phyloP scores from a whole-genome alignment of 1,140 invertebrate genomes.

The Cheumatopsyche charites region DNA sequence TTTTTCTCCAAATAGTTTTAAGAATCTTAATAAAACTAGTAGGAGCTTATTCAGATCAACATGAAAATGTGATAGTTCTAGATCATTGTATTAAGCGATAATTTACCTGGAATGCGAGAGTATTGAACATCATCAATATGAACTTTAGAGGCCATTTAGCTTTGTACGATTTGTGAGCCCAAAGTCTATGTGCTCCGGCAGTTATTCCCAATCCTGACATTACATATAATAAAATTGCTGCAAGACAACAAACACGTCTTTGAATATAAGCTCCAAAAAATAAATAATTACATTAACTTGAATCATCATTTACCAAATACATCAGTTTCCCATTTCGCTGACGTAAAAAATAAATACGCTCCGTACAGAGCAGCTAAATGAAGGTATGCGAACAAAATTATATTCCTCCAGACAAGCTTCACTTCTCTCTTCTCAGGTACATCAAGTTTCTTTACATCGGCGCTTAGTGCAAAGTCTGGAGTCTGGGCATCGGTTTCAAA shows the following conservation, averaged over 20 bases:
- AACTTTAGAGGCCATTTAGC: slow-evolving; percentile 85
- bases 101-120: slow-evolving; percentile 84
- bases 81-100: slow-evolving; percentile 22
- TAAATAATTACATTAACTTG: too few relatives aligned
- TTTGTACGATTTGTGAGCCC: slow-evolving; percentile 94
- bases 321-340: slow-evolving; percentile 78
- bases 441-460: slow-evolving; percentile 54
- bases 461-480: slow-evolving; percentile 59
- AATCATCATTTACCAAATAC: slow-evolving; percentile 83
- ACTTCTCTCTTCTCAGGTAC: slow-evolving; percentile 58
- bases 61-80: too few relatives aligned
- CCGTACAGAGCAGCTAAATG: slow-evolving; percentile 88
- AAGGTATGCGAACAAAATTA: slow-evolving; percentile 82
- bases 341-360: slow-evolving; percentile 77
- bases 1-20: not conserved
- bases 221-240: slow-evolving; percentile 74
- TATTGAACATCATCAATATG: slow-evolving; percentile 80
- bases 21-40: too few relatives aligned
- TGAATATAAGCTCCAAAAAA: not conserved
- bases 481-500: slow-evolving; percentile 69
- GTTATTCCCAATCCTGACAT: slow-evolving; percentile 83
- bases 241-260: slow-evolving; percentile 46
- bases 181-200: slow-evolving; percentile 92
- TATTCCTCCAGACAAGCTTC: slow-evolving; percentile 92
- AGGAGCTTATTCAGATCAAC: too few relatives aligned